Percentiles rank a stretch among this genome's conserved stretches.
phyloP scores from a whole-genome alignment of 2,113 vertebrate genomes.

The Riparia riparia region DNA sequence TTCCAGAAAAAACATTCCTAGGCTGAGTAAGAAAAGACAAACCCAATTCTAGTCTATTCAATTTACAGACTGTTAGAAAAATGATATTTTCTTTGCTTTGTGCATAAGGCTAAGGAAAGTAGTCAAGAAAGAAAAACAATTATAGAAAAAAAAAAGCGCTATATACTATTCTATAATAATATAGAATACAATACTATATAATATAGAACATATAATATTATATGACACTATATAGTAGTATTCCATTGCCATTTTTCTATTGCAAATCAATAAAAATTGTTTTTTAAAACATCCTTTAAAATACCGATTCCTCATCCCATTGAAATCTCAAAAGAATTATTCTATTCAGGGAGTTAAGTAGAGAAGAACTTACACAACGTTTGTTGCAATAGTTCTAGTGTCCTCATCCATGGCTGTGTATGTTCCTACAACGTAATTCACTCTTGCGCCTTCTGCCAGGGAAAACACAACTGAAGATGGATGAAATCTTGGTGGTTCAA shows the following conservation, averaged over 20 bases:
- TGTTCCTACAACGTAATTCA: slow-evolving; percentile 71
- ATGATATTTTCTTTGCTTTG: not conserved
- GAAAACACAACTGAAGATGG: slow-evolving; percentile 72
- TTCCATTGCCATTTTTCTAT: not conserved
- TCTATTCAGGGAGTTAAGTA: not conserved
- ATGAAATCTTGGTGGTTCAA: slow-evolving; percentile 82
- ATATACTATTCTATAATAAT: not conserved
- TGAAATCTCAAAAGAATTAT: not conserved
- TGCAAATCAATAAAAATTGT: not conserved
- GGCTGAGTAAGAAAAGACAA: not conserved
- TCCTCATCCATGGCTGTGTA: slow-evolving; percentile 85
- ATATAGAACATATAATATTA: no score
- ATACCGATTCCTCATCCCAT: not conserved
- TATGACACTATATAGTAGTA: not conserved
- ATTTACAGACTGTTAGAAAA: not conserved
- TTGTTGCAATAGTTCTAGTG: slow-evolving; percentile 81
- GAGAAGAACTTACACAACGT: slow-evolving; percentile 81
- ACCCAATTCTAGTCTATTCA: not conserved
- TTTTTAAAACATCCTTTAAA: not conserved
- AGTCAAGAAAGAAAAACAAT: not conserved
- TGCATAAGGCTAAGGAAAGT: not conserved
- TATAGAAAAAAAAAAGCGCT: not conserved
- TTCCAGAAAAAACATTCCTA: not conserved
- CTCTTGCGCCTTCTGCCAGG: slow-evolving; percentile 71
- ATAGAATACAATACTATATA: not conserved